Evolutionary conservation across 2,797 vertebrate genomes (phyloP), one percentile per base, ranked within the genome.

Genomic region (Strix occidentalis): DNA sequence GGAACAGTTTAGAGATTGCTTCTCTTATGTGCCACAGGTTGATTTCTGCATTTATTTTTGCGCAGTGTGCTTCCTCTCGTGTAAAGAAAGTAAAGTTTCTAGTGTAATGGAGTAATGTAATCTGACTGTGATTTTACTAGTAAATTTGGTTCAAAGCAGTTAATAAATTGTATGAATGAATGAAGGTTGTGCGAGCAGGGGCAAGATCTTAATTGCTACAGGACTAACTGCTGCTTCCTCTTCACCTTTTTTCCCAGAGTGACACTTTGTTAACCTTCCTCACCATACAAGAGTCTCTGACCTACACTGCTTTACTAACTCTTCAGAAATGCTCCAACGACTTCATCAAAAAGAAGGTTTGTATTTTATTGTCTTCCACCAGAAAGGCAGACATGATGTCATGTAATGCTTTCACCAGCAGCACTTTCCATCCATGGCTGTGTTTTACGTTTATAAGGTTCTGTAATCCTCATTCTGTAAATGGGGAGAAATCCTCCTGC

Each of bases 1-100:
- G 91, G 98, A 99, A 7, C 98, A 99, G 96, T 99, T 99, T 97
- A 98, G 98, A 97, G 98, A 99, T 96, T 99, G 99, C 89, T 99
- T 99, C 98, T 99, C 99, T 76, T 99, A 99, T 1, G 99, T 99
- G 25, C 98, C 99, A 93, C 99, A 99, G 99, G 99, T 99, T 97
- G 60, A 81, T 60, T 61, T 80, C 20, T 50, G 9, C 31, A 6
- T 81, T 74, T 43, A 24, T 82, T 50, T 91, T 50, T 86, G 31
- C 80, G 18, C 77, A 13, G 19, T 31, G 14, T 65, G 17, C 21
- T 78, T 93, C 25, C 65, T 83, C 68, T 90, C 37, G 18, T 23
- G 7, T 58, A 29, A 87, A 80, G 43, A 48, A 68, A 65, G 46
- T 43, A 15, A 51, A 29, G 9, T 63, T 82, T 25, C 8, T 50